Evolutionary conservation across 2,797 vertebrate species (phyloP).

Genomic region (Fundulus diaphanus): DNA sequence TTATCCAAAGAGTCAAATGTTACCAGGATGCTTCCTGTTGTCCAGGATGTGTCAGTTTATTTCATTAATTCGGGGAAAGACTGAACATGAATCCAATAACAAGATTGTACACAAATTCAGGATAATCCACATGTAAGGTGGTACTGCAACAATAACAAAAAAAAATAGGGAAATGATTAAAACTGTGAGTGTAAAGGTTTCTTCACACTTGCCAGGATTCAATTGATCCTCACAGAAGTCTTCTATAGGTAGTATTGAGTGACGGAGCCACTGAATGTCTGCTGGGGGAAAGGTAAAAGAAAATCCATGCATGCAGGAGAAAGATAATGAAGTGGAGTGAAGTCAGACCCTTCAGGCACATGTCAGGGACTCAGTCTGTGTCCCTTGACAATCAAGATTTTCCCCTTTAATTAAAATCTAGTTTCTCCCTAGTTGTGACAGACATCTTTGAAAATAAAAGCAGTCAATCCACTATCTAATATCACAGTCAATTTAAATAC

Average conservation of each 20-base stretch:
- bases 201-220: slow-evolving; percentile 41
- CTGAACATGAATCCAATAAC: slow-evolving; percentile 5
- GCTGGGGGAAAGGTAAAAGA: slow-evolving; percentile 57
- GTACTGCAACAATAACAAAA: not conserved
- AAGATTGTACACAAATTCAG: not conserved
- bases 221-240: slow-evolving; percentile 66
- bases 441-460: slow-evolving; percentile 64
- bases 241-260: slow-evolving; percentile 58
- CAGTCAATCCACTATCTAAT: not conserved
- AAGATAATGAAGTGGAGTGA: slow-evolving; percentile 69
- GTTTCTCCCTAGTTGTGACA: slow-evolving; percentile 56
- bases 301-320: slow-evolving; percentile 71
- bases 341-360: slow-evolving; percentile 59
- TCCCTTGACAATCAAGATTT: slow-evolving; percentile 74
- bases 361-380: slow-evolving; percentile 45
- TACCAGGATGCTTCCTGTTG: not conserved
- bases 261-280: slow-evolving; percentile 52
- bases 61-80: not conserved
- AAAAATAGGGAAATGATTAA: not conserved
- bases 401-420: slow-evolving; percentile 78
- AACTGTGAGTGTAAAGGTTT: slow-evolving; percentile 38
- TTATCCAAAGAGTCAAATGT: slow-evolving; percentile 30
- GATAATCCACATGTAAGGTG: not conserved
- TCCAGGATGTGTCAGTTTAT: not conserved
- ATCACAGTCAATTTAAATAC: not conserved